Evolutionary conservation across 1,140 invertebrate genomes (phyloP), one percentile per base, ranked within the genome.

Genomic region (Drosophila pseudoananassae): DNA sequence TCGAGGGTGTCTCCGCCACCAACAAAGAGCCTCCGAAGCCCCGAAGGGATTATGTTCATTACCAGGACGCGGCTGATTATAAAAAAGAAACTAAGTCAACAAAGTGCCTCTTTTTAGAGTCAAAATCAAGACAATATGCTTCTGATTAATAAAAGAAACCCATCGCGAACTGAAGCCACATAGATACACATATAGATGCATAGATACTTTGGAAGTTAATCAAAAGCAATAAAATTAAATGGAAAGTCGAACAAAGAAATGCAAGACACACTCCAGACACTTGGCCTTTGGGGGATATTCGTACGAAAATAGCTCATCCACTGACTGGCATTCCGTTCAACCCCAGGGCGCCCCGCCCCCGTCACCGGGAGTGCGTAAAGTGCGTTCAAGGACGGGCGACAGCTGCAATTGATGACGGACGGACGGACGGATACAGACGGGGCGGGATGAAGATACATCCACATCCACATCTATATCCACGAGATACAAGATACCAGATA

Each of bases 311-410:
- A 63, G 68, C 68, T 71, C 33, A 68, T 68, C 63, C 31, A 23
- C 31, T 40, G 50, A 38, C 31, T 56, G 25, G 33, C 52, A 70
- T 51, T 57, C 52, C 45, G 25, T 51, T 64, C 63, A 64, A 64
- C 58, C 63, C 63, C 36, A 63, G 63, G 63, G 43, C 29, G 12
- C 33, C 33, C 33, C 43, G 31, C 36, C 40, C 25, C 25, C 20
- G n/a, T n/a, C n/a, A n/a, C n/a, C n/a, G 1, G 43, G 58, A 76
- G 73, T 81, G 82, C 66, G 77, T 81, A 77, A 84, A 84, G 73
- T 84, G 81, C 81, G 82, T 85, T 81, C 83, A 87, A 85, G 81
- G 82, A 80, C 78, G 80, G 77, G 29, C 64, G 61, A 72, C 70
- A 65, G 80, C 54, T 76, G 81, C 46, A 58, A 36, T 60, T 74